These are phyloP conservation scores for Stegodyphus dumicola DNA, from an alignment of 1,140 invertebrate genomes.

Conservation along the genomic window DNA sequence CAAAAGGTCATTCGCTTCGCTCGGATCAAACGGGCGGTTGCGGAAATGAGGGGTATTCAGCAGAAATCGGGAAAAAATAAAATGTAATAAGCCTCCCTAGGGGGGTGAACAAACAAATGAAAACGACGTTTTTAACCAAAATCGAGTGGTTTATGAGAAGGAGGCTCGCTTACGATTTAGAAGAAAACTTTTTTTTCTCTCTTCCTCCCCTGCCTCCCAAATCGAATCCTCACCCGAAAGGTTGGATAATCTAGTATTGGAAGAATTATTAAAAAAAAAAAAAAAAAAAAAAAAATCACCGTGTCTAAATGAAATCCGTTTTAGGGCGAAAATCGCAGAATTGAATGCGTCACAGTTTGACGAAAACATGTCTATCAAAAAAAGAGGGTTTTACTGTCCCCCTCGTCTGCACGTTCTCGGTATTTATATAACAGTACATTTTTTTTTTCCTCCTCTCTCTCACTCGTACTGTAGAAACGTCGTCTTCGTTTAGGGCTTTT, in stretches of 20 bases:
- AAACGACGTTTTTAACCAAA: slow-evolving; percentile 42
- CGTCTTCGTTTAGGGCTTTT: too few species aligned
- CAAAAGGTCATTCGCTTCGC: slow-evolving; percentile 52
- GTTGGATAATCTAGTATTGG: slow-evolving; percentile 13
- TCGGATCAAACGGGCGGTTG: background rate
- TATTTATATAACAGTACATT: background rate
- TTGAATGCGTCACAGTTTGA: slow-evolving; percentile 38
- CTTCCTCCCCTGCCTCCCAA: slow-evolving; percentile 1
- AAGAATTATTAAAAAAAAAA: slow-evolving; percentile 12
- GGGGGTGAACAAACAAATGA: slow-evolving; percentile 5
- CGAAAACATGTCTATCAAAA: slow-evolving; percentile 42
- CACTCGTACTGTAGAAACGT: too few species aligned
- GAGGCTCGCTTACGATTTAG: slow-evolving; percentile 35
- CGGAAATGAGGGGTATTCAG: slow-evolving; percentile 15
- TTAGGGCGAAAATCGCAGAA: slow-evolving; percentile 18
- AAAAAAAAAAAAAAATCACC: slow-evolving; percentile 41
- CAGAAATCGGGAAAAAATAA: slow-evolving; percentile 19
- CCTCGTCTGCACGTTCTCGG: background rate
- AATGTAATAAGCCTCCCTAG: background rate
- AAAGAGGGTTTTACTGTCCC: background rate
- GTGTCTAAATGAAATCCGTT: slow-evolving; percentile 52
- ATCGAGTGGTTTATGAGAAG: slow-evolving; percentile 37
- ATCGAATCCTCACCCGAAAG: background rate
- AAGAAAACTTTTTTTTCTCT: slow-evolving; percentile 3
- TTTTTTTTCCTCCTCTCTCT: background rate